Conservation (phyloP, 2,888 invertebrate species). For the Caenorhabditis sp. region DNA sequence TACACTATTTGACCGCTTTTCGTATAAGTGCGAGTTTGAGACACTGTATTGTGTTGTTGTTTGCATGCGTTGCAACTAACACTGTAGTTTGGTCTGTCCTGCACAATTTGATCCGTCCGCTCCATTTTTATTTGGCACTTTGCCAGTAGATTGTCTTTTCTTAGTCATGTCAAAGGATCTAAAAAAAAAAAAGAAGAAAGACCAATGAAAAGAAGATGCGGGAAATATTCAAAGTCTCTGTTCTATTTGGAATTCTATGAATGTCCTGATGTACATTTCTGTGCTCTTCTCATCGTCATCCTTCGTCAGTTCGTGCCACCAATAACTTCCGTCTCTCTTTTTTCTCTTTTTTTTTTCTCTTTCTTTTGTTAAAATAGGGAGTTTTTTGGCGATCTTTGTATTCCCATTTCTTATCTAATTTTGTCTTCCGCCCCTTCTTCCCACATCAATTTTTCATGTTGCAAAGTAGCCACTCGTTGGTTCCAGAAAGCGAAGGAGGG, state of each 20-base stretch:
- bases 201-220: neutral
- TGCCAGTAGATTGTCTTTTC: neutral
- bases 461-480: conserved; percentile 4
- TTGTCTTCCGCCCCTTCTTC: neutral
- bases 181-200: neutral
- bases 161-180: no score
- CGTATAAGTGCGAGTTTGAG: conserved; percentile 59
- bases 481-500: neutral
- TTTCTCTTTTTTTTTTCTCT: neutral
- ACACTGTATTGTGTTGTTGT: conserved; percentile 56
- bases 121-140: conserved; percentile 14
- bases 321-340: neutral
- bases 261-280: conserved; percentile 14
- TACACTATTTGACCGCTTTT: conserved; percentile 61
- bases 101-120: conserved; percentile 29
- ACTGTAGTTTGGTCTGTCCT: conserved; percentile 39
- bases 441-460: conserved; percentile 7
- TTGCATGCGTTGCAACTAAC: conserved; percentile 32
- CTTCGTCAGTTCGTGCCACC: neutral
- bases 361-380: neutral
- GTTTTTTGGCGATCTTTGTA: conserved; percentile 4
- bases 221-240: neutral
- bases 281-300: neutral
- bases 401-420: neutral
- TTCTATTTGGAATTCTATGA: conserved; percentile 27